These are phyloP conservation scores for Sycophila texana DNA, from an alignment of 2,888 invertebrate genomes.

Conservation along the genomic window DNA sequence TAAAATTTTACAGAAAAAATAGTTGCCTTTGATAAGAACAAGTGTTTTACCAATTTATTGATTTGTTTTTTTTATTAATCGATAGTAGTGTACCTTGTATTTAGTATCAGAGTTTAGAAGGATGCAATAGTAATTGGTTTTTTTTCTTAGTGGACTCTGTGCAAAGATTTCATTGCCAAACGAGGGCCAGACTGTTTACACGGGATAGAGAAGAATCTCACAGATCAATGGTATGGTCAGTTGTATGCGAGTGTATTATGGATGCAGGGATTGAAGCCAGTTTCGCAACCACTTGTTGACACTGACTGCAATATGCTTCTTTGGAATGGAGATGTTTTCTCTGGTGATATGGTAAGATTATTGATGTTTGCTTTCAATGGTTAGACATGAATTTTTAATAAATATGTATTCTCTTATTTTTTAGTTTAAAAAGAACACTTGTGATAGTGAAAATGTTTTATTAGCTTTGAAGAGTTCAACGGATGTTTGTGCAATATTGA, in stretches of 20 bases:
- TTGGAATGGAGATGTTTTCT: slow-evolving; percentile 94
- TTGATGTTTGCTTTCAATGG: background rate
- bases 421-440: slow-evolving; percentile 53
- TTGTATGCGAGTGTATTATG: slow-evolving; percentile 83
- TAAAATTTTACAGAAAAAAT: too few species aligned
- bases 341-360: slow-evolving; percentile 74
- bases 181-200: slow-evolving; percentile 79
- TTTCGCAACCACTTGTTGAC: slow-evolving; percentile 83
- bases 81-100: background rate
- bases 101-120: background rate
- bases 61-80: background rate
- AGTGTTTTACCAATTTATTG: too few species aligned
- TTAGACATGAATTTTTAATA: background rate
- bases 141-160: slow-evolving; percentile 71
- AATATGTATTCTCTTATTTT: slow-evolving; percentile 9
- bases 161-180: slow-evolving; percentile 75
- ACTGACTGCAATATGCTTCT: slow-evolving; percentile 81
- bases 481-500: slow-evolving; percentile 77
- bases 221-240: slow-evolving; percentile 67
- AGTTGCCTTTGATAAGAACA: too few species aligned
- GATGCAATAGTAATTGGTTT: background rate
- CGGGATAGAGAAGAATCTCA: slow-evolving; percentile 60
- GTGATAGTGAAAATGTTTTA: slow-evolving; percentile 62
- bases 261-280: slow-evolving; percentile 85
- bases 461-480: slow-evolving; percentile 60